Conservation (phyloP, 2,888 invertebrate species). For the Zaprionus lineosus region DNA sequence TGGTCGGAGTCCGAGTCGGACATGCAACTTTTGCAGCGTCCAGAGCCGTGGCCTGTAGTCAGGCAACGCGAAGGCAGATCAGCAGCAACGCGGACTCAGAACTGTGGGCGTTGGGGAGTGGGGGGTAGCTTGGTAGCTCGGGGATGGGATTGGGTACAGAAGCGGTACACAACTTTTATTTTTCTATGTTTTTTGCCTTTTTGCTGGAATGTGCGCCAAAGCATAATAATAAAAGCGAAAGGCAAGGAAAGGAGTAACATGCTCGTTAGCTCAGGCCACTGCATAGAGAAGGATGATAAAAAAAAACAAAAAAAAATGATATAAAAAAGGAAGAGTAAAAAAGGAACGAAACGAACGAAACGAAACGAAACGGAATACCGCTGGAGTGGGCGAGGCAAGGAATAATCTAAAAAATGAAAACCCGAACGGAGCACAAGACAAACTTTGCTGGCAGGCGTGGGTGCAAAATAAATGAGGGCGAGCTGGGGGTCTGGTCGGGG, state of each 20-base stretch:
- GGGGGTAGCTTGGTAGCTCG: neutral
- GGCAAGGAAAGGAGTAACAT: slow-evolving; percentile 77
- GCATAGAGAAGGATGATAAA: slow-evolving; percentile 44
- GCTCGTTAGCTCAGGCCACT: slow-evolving; percentile 69
- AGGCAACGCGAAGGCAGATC: slow-evolving; percentile 49
- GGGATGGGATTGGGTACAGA: no score
- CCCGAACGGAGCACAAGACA: slow-evolving; percentile 78
- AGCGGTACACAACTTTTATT: slow-evolving; percentile 56
- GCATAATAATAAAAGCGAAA: slow-evolving; percentile 79
- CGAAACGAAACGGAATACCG: slow-evolving; percentile 38
- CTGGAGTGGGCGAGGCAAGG: slow-evolving; percentile 66
- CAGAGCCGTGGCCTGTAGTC: slow-evolving; percentile 44
- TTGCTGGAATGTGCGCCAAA: slow-evolving; percentile 72
- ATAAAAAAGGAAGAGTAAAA: slow-evolving; percentile 9
- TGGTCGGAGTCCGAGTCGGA: slow-evolving; percentile 40
- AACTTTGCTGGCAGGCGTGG: slow-evolving; percentile 78
- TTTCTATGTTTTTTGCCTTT: slow-evolving; percentile 14
- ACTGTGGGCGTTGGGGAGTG: neutral
- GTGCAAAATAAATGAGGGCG: slow-evolving; percentile 74
- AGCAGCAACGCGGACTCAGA: no score
- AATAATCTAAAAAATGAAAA: slow-evolving; percentile 78
- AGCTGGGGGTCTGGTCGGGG: slow-evolving; percentile 9
- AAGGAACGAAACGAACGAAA: slow-evolving; percentile 4
- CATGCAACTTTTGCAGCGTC: slow-evolving; percentile 72
- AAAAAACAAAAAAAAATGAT: slow-evolving; percentile 18